Evolutionary conservation across 1,140 invertebrate genomes (phyloP).

Genomic region (Orchestia grillus): DNA sequence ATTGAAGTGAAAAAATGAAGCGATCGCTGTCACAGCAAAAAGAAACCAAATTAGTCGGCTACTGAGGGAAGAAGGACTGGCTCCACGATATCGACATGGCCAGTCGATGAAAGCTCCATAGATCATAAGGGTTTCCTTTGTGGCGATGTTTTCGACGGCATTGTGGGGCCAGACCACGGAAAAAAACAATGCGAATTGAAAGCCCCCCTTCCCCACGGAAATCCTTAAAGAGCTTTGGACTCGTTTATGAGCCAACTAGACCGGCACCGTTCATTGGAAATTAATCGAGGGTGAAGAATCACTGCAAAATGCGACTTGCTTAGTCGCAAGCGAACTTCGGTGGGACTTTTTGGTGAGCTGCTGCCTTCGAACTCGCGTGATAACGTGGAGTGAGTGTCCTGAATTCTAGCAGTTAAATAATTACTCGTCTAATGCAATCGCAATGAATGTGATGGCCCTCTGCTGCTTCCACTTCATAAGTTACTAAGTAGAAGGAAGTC

Average conservation of each 20-base stretch:
- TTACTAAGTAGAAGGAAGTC: background rate
- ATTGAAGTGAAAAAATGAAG: background rate
- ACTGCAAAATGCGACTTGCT: background rate
- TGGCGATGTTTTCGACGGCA: constrained; percentile 1
- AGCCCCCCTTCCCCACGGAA: background rate
- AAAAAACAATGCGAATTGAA: constrained; percentile 32
- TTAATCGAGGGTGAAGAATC: background rate
- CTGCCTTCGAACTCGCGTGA: background rate
- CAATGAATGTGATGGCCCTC: background rate
- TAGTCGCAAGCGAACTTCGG: background rate
- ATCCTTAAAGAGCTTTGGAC: constrained; percentile 1
- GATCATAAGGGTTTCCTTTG: constrained; percentile 43
- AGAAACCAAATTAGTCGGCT: background rate
- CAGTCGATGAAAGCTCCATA: constrained; percentile 4
- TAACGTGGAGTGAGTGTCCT: background rate
- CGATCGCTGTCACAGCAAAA: background rate
- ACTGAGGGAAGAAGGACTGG: background rate
- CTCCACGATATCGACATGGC: background rate
- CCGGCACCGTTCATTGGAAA: background rate
- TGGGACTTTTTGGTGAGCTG: background rate
- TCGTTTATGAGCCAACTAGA: constrained; percentile 2
- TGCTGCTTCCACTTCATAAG: background rate
- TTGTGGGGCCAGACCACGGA: background rate
- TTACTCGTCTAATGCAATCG: background rate
- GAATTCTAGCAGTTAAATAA: background rate